Conservation (phyloP, 2,113 vertebrate species). For the Naja naja region DNA sequence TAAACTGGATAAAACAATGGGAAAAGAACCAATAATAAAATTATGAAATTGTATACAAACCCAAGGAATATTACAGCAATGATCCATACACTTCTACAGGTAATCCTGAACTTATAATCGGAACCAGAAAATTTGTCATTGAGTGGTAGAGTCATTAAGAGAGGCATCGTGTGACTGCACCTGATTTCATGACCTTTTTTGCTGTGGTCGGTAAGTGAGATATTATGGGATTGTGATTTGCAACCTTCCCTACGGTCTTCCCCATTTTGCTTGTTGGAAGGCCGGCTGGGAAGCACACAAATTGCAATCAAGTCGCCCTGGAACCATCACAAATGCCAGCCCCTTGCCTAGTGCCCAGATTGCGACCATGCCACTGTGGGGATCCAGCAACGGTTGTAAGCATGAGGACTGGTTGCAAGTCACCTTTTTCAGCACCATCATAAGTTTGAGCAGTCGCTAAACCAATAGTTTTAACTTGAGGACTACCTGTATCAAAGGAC, state of each 20-base stretch:
- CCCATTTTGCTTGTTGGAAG: background rate
- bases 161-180: background rate
- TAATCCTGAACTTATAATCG: background rate
- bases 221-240: background rate
- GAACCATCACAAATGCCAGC: background rate
- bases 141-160: background rate
- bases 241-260: background rate
- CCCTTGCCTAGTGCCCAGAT: background rate
- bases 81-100: background rate
- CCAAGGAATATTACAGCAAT: background rate
- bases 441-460: background rate
- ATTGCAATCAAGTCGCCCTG: background rate
- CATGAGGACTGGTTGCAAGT: background rate
- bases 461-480: background rate
- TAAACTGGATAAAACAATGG: background rate
- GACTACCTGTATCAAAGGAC: background rate
- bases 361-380: background rate
- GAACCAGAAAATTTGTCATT: background rate
- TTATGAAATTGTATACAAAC: background rate
- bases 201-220: background rate
- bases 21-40: background rate
- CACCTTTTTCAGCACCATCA: background rate
- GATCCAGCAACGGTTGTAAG: background rate
- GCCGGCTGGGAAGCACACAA: background rate
- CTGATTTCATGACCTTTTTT: background rate